Conservation (phyloP, 2,797 vertebrate genomes). For the Melanotaenia maccullochi region DNA sequence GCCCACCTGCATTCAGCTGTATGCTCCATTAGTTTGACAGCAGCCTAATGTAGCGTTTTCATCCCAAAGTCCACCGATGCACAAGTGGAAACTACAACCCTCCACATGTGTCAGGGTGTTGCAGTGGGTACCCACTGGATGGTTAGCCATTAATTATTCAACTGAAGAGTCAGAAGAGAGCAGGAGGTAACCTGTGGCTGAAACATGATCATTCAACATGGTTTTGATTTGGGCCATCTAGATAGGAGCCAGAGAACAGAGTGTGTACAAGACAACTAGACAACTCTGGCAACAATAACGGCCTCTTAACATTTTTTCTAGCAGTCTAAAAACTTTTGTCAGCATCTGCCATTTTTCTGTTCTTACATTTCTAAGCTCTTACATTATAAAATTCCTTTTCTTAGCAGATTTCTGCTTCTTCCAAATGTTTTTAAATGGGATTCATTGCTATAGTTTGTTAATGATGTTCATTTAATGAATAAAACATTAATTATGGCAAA, state of each 20-base stretch:
- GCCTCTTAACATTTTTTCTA: neutral
- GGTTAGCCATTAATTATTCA: constrained; percentile 72
- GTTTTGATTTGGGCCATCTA: constrained; percentile 59
- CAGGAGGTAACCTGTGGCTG: constrained; percentile 54
- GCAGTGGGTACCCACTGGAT: constrained; percentile 38
- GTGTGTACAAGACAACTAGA: constrained; percentile 8
- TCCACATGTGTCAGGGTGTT: constrained; percentile 46
- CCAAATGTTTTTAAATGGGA: neutral
- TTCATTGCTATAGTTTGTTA: too few relatives aligned
- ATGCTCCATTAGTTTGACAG: constrained; percentile 57
- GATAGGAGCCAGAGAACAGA: constrained; percentile 58
- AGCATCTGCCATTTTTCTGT: too few relatives aligned
- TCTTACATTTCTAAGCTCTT: neutral
- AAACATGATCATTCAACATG: constrained; percentile 49
- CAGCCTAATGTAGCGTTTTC: constrained; percentile 47
- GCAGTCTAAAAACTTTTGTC: neutral
- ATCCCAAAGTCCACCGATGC: constrained; percentile 47
- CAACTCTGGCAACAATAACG: neutral
- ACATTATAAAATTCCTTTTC: neutral
- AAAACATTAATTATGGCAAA: too few relatives aligned
- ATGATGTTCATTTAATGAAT: too few relatives aligned
- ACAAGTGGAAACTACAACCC: constrained; percentile 42
- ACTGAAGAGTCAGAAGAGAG: constrained; percentile 57
- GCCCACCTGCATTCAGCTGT: constrained; percentile 49
- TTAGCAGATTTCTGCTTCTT: neutral